Evolutionary conservation across 1,140 invertebrate genomes (phyloP).

Genomic region (Adelges cooleyi): DNA sequence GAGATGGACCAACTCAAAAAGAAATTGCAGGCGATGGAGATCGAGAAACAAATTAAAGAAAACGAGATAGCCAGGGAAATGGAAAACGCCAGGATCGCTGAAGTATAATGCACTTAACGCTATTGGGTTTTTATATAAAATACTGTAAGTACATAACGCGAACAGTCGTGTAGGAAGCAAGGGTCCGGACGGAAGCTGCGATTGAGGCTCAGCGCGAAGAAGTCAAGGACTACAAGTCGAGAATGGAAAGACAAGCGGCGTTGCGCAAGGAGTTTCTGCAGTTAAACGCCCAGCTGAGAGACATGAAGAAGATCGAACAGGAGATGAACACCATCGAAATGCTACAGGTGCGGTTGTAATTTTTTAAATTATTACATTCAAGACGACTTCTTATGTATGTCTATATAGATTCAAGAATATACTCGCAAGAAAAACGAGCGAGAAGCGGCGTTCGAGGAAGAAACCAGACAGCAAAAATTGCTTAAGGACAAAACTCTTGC

Average conservation of each 20-base stretch:
- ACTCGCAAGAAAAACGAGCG: slow-evolving; percentile 46
- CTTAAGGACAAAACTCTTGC: slow-evolving; percentile 43
- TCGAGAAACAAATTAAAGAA: slow-evolving; percentile 38
- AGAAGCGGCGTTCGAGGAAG: slow-evolving; percentile 43
- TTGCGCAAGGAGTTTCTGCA: slow-evolving; percentile 2
- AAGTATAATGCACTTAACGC: not conserved
- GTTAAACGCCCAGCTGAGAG: not conserved
- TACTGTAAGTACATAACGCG: too few relatives aligned
- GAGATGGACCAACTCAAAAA: slow-evolving; percentile 33
- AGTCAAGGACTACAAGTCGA: slow-evolving; percentile 38
- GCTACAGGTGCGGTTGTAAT: not conserved
- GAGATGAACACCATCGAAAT: slow-evolving; percentile 42
- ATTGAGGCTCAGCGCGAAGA: slow-evolving; percentile 45
- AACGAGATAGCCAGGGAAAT: slow-evolving; percentile 35
- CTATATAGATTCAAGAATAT: slow-evolving; percentile 45
- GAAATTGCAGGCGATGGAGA: slow-evolving; percentile 40
- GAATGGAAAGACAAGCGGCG: slow-evolving; percentile 37
- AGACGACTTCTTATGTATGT: slow-evolving; percentile 37
- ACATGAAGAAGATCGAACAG: slow-evolving; percentile 38
- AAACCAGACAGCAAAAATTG: slow-evolving; percentile 40
- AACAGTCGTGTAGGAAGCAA: not conserved
- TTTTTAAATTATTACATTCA: not conserved
- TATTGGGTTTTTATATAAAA: not conserved
- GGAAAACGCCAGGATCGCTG: slow-evolving; percentile 36
- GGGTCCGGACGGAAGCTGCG: slow-evolving; percentile 37